These are phyloP conservation scores for Schizaphis graminum DNA, from an alignment of 2,888 invertebrate genomes.

Conservation along the genomic window DNA sequence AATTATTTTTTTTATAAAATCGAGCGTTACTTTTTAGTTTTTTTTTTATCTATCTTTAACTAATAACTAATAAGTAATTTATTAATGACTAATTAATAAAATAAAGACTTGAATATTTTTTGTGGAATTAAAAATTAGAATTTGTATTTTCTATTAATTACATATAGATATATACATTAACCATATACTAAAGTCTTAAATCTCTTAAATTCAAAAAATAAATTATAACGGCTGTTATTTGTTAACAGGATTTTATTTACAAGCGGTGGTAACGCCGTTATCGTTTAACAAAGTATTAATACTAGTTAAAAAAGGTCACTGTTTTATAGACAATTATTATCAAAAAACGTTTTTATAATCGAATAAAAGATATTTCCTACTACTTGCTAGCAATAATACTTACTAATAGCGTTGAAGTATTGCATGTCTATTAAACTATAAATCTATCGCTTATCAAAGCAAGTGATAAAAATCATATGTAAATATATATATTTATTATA, in stretches of 20 bases:
- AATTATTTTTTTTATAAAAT: neutral
- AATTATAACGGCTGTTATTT: neutral
- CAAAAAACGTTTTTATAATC: neutral
- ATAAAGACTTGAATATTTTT: neutral
- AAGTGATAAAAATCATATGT: neutral
- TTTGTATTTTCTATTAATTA: neutral
- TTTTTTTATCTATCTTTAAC: neutral
- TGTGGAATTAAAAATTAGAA: neutral
- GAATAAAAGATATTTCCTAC: neutral
- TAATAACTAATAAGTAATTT: neutral
- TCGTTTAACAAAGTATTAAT: neutral
- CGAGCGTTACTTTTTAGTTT: neutral
- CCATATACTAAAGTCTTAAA: neutral
- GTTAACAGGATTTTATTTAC: neutral
- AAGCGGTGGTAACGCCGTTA: neutral
- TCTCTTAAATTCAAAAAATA: neutral
- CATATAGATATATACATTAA: neutral
- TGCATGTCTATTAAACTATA: neutral
- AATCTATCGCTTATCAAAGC: neutral
- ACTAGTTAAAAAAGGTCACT: neutral
- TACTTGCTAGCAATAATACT: neutral
- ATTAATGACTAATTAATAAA: neutral
- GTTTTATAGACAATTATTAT: neutral
- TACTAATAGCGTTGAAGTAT: neutral
- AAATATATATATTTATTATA: neutral